Conservation (phyloP, 2,113 vertebrate genomes). For the Cyphomyrus plagiostoma region DNA sequence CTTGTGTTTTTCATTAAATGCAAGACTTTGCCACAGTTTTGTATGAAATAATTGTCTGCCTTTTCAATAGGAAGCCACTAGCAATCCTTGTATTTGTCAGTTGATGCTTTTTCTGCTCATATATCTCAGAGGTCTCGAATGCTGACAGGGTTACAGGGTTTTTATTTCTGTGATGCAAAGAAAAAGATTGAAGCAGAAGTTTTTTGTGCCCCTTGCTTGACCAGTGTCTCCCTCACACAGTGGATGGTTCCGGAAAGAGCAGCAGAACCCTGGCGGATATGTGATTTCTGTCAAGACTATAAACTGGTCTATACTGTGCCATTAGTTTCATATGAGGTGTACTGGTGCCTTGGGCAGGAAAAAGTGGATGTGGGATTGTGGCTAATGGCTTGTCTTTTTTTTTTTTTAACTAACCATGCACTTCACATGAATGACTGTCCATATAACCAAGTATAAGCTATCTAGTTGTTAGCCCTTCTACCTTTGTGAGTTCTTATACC, state of each 20-base stretch:
- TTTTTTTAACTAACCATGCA: background rate
- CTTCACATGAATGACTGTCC: background rate
- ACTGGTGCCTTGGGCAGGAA: background rate
- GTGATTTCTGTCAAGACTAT: conserved; percentile 13
- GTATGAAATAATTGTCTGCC: background rate
- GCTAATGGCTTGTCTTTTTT: background rate
- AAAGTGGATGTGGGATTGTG: background rate
- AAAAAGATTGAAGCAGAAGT: background rate
- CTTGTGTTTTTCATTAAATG: background rate
- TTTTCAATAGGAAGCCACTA: background rate
- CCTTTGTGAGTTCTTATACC: background rate
- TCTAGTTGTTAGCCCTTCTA: background rate
- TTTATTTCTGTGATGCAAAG: background rate
- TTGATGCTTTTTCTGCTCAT: background rate
- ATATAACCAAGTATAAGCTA: background rate
- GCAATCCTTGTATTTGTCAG: background rate
- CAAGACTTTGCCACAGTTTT: background rate
- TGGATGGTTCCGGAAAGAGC: background rate
- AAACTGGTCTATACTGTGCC: background rate
- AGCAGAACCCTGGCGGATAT: background rate
- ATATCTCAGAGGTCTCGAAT: background rate
- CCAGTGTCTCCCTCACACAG: background rate
- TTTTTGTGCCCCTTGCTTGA: background rate
- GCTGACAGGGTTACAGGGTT: background rate
- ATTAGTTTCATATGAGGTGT: conserved; percentile 16